Evolutionary conservation across 1,140 invertebrate species (phyloP), one percentile per base, ranked within the genome.

Genomic region (Leptinotarsa lineolata): DNA sequence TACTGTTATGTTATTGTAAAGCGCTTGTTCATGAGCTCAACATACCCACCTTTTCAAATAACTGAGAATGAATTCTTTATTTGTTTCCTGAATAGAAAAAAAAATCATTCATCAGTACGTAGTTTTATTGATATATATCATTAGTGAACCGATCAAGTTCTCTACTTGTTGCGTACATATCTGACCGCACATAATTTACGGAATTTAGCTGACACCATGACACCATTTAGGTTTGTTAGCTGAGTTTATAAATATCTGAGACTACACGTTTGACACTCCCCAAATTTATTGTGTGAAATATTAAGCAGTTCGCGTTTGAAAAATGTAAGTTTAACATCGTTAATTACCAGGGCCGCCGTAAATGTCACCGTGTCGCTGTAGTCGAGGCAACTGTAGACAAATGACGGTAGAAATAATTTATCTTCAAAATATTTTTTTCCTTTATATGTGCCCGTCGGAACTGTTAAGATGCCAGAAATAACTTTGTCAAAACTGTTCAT

Each of bases 311-410:
- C 77, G 70, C 76, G 72, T 82, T 84, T 83, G 82, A 84, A 84
- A 84, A 84, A 83, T 83, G 82, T 78, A 77, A 80, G 72, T 83
- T 83, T 81, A 79, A 84, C 77, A 80, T 83, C 83, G 82, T 84
- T 83, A 83, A 83, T 83, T 84, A 83, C 81, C 60, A 77, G 77
- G 79, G 77, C 82, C 81, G 79, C 81, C 81, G 80, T 78, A 79
- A 79, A 77, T 84, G 83, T 83, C 83, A 80, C 72, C 66, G 76
- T 80, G 79, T 80, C 81, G 77, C 80, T 80, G 80, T 81, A 79
- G 80, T 82, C 79, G 79, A 77, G 75, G 75, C 78, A 78, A 70
- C 74, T 79, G 82, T 77, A 82, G 82, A 83, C 82, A 83, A 83
- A 83, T 83, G 82, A 83, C 81, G 78, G 80, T 75, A 71, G 72